phyloP scores from a whole-genome alignment of 2,888 invertebrate genomes.

The Sipha maydis region DNA sequence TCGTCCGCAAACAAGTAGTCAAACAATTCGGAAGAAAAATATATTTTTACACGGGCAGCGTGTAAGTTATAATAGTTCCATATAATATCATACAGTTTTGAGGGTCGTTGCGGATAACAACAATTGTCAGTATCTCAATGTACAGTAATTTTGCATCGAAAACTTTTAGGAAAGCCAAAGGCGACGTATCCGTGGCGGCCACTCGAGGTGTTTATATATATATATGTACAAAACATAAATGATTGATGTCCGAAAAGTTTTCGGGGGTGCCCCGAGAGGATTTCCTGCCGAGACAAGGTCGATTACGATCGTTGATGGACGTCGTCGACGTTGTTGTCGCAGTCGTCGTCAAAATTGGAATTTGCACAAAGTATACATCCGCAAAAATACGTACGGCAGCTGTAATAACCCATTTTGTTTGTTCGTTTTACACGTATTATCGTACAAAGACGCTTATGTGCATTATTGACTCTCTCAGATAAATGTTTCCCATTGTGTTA shows the following conservation, averaged over 20 bases:
- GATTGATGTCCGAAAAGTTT: slow-evolving; percentile 34
- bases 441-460: background rate
- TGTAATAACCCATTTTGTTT: slow-evolving; percentile 11
- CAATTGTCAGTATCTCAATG: background rate
- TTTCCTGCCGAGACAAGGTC: background rate
- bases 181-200: background rate
- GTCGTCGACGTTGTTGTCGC: background rate
- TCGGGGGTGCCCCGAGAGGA: background rate
- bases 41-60: background rate
- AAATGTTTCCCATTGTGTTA: slow-evolving; percentile 32
- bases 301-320: background rate
- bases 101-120: background rate
- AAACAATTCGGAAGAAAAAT: background rate
- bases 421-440: no score
- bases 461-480: slow-evolving; percentile 34
- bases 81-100: background rate
- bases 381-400: slow-evolving; percentile 19
- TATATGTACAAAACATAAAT: background rate
- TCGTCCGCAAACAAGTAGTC: background rate
- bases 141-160: background rate
- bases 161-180: slow-evolving; percentile 14
- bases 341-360: background rate
- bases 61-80: background rate
- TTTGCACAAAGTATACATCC: background rate
- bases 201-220: background rate